These are phyloP conservation scores for Girardinus metallicus DNA, from an alignment of 2,797 vertebrate genomes.

Conservation along the genomic window DNA sequence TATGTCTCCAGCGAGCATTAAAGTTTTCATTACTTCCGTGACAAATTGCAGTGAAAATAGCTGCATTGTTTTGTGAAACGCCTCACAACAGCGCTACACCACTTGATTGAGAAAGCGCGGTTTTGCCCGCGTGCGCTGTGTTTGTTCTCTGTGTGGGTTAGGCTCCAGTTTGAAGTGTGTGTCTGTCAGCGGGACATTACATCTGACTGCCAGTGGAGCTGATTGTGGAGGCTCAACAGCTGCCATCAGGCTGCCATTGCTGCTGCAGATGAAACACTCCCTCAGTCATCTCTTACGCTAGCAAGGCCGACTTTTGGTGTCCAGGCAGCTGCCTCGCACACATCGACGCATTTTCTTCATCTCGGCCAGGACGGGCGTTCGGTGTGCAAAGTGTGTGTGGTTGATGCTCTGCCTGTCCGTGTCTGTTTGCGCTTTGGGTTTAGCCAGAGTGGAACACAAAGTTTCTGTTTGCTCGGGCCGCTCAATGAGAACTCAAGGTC, in stretches of 20 bases:
- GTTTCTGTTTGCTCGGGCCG: constrained; percentile 32
- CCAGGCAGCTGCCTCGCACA: constrained; percentile 24
- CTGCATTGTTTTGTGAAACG: not conserved
- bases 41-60: not conserved
- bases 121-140: not conserved
- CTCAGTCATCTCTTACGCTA: not conserved
- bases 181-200: constrained; percentile 49
- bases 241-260: constrained; percentile 49
- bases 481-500: constrained; percentile 53
- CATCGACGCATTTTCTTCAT: not conserved
- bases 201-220: constrained; percentile 43
- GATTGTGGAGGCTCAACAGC: constrained; percentile 45
- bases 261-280: constrained; percentile 46
- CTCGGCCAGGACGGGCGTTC: constrained; percentile 17
- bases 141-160: not conserved
- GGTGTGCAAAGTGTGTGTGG: constrained; percentile 17
- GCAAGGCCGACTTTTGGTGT: not conserved
- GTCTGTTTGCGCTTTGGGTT: constrained; percentile 25
- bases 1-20: not conserved
- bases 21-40: not conserved
- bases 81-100: not conserved
- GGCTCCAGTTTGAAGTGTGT: constrained; percentile 18
- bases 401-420: not conserved
- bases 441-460: constrained; percentile 32
- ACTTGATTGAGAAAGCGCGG: not conserved